These are phyloP conservation scores for Tympanuchus pallidicinctus DNA, from an alignment of 2,113 vertebrate species.

Conservation along the genomic window DNA sequence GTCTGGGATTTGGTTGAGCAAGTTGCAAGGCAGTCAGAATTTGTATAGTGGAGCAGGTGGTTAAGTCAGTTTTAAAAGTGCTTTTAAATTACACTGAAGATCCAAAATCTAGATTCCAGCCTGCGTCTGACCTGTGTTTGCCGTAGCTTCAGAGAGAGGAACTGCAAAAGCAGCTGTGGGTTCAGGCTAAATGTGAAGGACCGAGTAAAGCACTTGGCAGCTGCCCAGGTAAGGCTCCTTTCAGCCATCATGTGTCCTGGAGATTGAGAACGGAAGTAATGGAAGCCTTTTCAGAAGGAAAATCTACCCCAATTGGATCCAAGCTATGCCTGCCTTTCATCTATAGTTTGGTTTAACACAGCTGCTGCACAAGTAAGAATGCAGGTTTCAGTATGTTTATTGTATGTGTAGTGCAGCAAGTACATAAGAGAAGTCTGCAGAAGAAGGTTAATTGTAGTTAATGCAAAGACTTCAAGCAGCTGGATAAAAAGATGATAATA, in stretches of 20 bases:
- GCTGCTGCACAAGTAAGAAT: background rate
- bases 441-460: background rate
- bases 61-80: background rate
- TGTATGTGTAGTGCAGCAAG: background rate
- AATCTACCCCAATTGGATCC: background rate
- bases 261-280: fast-evolving
- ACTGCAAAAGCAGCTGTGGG: background rate
- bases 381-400: background rate
- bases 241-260: background rate
- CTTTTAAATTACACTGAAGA: background rate
- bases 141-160: background rate
- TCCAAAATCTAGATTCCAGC: background rate
- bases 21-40: background rate
- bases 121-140: background rate
- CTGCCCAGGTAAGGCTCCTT: background rate
- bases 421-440: background rate
- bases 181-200: background rate
- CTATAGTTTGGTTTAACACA: background rate
- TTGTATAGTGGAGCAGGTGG: background rate
- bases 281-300: background rate
- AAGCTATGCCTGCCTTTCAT: background rate
- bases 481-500: background rate
- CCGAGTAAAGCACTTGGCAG: background rate
- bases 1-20: fast-evolving
- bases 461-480: background rate